These are phyloP conservation scores for Cuniculus paca DNA, from an alignment of 2,797 vertebrate species.

Conservation along the genomic window DNA sequence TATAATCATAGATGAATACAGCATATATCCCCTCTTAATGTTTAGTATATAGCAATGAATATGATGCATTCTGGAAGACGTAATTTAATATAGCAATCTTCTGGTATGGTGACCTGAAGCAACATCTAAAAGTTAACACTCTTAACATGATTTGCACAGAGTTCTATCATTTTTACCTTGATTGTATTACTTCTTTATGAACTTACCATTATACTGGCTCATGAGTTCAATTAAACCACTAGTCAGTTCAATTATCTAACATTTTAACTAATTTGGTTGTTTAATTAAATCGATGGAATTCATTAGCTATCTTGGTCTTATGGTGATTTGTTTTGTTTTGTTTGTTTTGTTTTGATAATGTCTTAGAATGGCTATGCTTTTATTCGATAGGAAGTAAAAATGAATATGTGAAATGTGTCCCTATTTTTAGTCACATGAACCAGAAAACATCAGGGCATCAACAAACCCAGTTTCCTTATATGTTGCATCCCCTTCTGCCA, in stretches of 20 bases:
- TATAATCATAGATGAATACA: neutral
- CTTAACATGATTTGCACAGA: neutral
- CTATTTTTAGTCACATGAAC: conserved; percentile 61
- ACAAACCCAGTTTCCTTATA: conserved; percentile 46
- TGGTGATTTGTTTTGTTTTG: neutral
- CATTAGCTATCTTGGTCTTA: neutral
- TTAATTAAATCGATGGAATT: conserved; percentile 53
- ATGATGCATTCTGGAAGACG: neutral
- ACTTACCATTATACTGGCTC: neutral
- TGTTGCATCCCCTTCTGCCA: conserved; percentile 53
- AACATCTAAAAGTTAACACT: neutral
- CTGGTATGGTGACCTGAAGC: neutral
- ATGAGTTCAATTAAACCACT: neutral
- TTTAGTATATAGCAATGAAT: neutral
- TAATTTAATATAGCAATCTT: neutral
- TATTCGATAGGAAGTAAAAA: conserved; percentile 41
- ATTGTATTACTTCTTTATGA: neutral
- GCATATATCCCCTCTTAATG: neutral
- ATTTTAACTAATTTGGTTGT: conserved; percentile 45
- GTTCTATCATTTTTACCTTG: neutral
- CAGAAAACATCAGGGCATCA: conserved; percentile 44
- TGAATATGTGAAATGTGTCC: neutral
- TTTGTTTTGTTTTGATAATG: conserved; percentile 41
- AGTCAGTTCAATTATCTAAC: conserved; percentile 22
- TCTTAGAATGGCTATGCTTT: neutral